Percentiles rank a stretch among this genome's conserved stretches.
phyloP scores from a whole-genome alignment of 2,888 invertebrate genomes.

The Dinocampus coccinellae region DNA sequence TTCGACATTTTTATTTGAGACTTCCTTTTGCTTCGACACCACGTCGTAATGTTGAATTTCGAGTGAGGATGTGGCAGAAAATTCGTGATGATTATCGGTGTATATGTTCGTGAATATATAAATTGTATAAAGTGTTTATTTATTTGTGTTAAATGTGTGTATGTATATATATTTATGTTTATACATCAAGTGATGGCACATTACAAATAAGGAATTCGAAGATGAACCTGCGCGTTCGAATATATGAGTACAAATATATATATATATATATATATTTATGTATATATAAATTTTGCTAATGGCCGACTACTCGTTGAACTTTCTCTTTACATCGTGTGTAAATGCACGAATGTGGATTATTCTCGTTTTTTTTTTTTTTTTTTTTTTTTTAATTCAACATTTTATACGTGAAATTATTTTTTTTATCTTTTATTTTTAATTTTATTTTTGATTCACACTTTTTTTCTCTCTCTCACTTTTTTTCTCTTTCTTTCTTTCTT shows the following conservation, averaged over 20 bases:
- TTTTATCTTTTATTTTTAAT: background rate
- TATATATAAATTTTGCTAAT: background rate
- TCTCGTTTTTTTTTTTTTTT: background rate
- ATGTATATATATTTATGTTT: background rate
- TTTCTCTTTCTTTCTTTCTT: background rate
- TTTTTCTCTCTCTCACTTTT: background rate
- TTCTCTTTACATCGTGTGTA: background rate
- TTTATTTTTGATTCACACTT: background rate
- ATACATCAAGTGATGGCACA: background rate
- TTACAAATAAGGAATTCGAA: constrained; percentile 11
- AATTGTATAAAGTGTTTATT: background rate
- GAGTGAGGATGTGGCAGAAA: background rate
- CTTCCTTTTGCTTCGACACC: constrained; percentile 15
- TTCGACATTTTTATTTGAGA: constrained; percentile 25
- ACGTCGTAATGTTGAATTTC: background rate
- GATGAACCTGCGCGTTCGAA: background rate
- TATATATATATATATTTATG: background rate
- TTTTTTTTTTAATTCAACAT: background rate
- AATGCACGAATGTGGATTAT: background rate
- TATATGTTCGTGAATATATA: background rate
- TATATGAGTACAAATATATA: background rate
- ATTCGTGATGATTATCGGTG: constrained; percentile 21
- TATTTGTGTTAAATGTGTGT: background rate
- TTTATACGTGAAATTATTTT: background rate
- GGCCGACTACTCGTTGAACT: background rate